Evolutionary conservation across 1,140 invertebrate species (phyloP).

Genomic region (Acromyrmex echinatior): DNA sequence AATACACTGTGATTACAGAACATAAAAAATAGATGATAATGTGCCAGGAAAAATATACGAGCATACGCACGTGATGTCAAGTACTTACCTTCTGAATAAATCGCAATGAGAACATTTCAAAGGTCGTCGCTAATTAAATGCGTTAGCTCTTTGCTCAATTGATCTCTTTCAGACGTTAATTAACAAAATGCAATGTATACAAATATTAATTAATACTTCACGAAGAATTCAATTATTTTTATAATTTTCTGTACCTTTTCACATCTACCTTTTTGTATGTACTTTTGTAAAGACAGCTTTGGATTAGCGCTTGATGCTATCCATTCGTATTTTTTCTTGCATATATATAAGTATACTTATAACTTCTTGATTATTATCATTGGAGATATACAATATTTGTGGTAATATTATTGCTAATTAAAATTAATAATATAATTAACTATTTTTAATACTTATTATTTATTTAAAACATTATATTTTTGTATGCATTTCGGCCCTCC

Average conservation of each 20-base stretch:
- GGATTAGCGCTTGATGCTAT: neutral
- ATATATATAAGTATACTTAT: neutral
- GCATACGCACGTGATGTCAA: neutral
- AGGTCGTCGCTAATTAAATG: constrained; percentile 44
- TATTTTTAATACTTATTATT: neutral
- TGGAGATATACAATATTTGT: neutral
- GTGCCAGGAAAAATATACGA: neutral
- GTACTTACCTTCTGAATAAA: constrained; percentile 37
- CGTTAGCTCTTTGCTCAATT: constrained; percentile 10
- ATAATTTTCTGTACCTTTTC: constrained; percentile 12
- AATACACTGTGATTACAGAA: constrained; percentile 4
- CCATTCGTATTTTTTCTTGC: neutral
- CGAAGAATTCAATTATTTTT: constrained; percentile 22
- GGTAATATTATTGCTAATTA: neutral
- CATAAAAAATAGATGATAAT: constrained; percentile 30
- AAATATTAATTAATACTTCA: constrained; percentile 26
- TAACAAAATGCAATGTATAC: constrained; percentile 26
- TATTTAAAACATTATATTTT: neutral
- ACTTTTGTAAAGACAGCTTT: neutral
- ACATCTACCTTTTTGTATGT: neutral
- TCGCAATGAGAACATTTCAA: neutral
- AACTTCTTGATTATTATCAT: neutral
- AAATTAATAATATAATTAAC: neutral
- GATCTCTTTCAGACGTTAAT: constrained; percentile 41
- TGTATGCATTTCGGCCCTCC: neutral